phyloP scores from a whole-genome alignment of 2,797 vertebrate species.

The Neosilurus hyrtlii region DNA sequence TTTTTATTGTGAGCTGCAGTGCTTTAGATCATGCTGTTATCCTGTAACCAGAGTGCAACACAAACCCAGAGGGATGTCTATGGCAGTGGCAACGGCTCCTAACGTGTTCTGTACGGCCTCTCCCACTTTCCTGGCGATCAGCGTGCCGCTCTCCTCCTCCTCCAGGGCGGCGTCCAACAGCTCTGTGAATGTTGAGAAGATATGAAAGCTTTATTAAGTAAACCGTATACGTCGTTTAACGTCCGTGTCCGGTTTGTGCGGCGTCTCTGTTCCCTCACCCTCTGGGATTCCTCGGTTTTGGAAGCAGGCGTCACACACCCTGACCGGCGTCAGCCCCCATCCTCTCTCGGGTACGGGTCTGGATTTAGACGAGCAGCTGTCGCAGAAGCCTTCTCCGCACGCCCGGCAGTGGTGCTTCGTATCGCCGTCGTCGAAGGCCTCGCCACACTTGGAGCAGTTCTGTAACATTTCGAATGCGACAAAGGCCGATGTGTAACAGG shows the following conservation, averaged over 20 bases:
- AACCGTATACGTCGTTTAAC: neutral
- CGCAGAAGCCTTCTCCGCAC: slow-evolving; percentile 96
- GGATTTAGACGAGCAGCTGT: slow-evolving; percentile 88
- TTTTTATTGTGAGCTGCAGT: no score
- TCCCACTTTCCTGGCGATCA: slow-evolving; percentile 95
- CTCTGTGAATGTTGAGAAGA: slow-evolving; percentile 59
- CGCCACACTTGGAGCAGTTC: slow-evolving; percentile 88
- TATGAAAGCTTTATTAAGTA: neutral
- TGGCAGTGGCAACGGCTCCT: slow-evolving; percentile 93
- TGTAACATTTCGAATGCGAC: slow-evolving; percentile 53
- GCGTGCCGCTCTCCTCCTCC: slow-evolving; percentile 90
- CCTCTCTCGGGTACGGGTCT: slow-evolving; percentile 93
- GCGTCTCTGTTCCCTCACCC: slow-evolving; percentile 54
- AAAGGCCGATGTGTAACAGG: neutral
- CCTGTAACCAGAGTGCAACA: neutral
- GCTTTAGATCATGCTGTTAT: no score
- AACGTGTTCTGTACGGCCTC: slow-evolving; percentile 96
- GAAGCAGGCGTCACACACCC: slow-evolving; percentile 92
- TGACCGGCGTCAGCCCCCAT: slow-evolving; percentile 90
- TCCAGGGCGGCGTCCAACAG: slow-evolving; percentile 74
- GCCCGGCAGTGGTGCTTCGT: slow-evolving; percentile 97
- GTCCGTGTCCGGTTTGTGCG: no score
- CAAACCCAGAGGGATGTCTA: slow-evolving; percentile 94
- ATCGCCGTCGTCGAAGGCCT: slow-evolving; percentile 87
- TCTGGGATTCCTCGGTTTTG: slow-evolving; percentile 71